These are phyloP conservation scores for Mycalesis mineus DNA, from an alignment of 2,888 invertebrate species.

Conservation along the genomic window DNA sequence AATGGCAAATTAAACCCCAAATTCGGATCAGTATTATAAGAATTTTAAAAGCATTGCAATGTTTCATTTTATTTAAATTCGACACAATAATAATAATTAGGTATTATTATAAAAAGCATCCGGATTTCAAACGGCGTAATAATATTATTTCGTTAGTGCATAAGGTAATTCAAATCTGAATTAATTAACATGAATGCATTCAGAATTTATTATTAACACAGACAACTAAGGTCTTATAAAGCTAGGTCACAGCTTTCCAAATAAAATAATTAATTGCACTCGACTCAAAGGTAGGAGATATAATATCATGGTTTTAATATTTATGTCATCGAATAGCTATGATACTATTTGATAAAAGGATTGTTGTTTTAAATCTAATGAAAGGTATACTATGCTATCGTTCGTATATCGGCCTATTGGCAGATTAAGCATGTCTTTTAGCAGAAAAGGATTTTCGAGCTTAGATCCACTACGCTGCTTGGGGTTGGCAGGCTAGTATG, in stretches of 20 bases:
- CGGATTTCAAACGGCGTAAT: conserved; percentile 16
- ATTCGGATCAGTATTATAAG: too few species aligned
- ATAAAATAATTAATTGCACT: conserved; percentile 7
- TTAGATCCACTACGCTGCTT: too few species aligned
- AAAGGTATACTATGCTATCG: too few species aligned
- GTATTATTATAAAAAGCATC: conserved; percentile 13
- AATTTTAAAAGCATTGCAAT: background rate
- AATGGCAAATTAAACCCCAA: too few species aligned
- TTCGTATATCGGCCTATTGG: too few species aligned
- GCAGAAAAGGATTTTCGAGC: too few species aligned
- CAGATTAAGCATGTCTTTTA: too few species aligned
- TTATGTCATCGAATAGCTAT: background rate
- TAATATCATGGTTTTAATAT: background rate
- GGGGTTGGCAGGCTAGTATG: too few species aligned
- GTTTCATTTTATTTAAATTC: conserved; percentile 8
- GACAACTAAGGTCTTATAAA: conserved; percentile 20
- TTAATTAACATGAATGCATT: conserved; percentile 18
- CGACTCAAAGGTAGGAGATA: background rate
- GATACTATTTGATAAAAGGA: background rate
- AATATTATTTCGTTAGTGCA: conserved; percentile 19
- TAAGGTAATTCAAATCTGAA: conserved; percentile 20
- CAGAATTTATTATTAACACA: conserved; percentile 16
- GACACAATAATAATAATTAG: conserved; percentile 6
- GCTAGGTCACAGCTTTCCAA: conserved; percentile 24
- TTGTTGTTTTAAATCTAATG: background rate